A percentile compares a stretch with the other conserved stretches of the same genome.
Evolutionary conservation across 2,797 vertebrate species (phyloP).

Genomic region (Eulemur albifrons): DNA sequence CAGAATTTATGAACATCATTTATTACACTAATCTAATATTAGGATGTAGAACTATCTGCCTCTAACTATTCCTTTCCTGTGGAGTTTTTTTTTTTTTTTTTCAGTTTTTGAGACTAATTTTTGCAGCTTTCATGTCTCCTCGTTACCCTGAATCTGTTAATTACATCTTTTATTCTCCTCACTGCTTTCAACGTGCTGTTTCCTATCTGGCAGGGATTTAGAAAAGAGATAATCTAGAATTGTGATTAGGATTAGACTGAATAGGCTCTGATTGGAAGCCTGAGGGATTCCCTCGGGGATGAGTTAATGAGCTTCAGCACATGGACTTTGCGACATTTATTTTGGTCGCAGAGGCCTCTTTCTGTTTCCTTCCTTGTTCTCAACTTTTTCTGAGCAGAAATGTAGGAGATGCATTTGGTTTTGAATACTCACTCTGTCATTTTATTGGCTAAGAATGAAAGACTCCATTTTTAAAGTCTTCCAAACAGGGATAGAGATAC

Average conservation of each 20-base stretch:
- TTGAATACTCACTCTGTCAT: neutral
- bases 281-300: neutral
- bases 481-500: neutral
- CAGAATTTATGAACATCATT: neutral
- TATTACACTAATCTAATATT: neutral
- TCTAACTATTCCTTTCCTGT: neutral
- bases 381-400: neutral
- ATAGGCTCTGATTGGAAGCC: conserved; percentile 23
- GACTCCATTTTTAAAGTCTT: neutral
- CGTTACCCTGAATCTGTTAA: neutral
- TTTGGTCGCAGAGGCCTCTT: neutral
- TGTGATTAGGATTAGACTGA: neutral
- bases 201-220: neutral
- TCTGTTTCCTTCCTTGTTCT: neutral
- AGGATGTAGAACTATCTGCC: neutral
- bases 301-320: neutral
- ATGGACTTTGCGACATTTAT: neutral
- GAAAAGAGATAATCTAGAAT: conserved; percentile 18
- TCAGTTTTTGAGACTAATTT: conserved; percentile 8
- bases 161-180: conserved; percentile 2
- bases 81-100: neutral
- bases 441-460: neutral
- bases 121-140: neutral
- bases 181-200: conserved; percentile 20
- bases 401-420: neutral